A percentile compares a stretch with the other conserved stretches of the same genome.
phyloP scores from a whole-genome alignment of 2,113 vertebrate genomes.

The Dicentrarchus labrax region DNA sequence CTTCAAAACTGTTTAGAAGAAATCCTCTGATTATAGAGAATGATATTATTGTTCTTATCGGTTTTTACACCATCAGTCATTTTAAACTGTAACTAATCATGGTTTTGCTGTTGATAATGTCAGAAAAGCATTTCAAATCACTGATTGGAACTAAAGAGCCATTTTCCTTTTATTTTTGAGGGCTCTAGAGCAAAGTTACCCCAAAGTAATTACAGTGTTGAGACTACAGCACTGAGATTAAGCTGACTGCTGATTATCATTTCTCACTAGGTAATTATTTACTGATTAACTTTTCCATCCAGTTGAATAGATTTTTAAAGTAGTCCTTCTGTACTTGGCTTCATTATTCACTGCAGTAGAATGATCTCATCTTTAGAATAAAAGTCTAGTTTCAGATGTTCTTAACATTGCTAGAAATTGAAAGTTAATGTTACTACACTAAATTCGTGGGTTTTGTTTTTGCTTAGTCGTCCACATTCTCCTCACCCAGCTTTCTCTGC shows the following conservation, averaged over 20 bases:
- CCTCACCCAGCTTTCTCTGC: background rate
- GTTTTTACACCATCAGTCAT: background rate
- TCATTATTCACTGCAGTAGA: background rate
- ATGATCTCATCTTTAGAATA: background rate
- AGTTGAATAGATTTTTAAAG: conserved; percentile 28
- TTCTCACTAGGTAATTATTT: conserved; percentile 50
- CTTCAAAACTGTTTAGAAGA: background rate
- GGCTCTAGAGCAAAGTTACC: conserved; percentile 46
- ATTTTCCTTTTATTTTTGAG: conserved; percentile 36
- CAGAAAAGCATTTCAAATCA: conserved; percentile 1
- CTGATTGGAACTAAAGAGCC: conserved; percentile 8
- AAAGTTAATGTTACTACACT: background rate
- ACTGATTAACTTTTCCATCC: conserved; percentile 45
- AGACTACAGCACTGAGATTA: conserved; percentile 15
- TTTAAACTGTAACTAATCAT: background rate
- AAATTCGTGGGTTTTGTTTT: background rate
- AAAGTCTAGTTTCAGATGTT: background rate
- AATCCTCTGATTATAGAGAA: background rate
- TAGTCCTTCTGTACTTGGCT: background rate
- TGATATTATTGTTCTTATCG: background rate
- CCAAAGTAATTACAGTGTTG: conserved; percentile 53
- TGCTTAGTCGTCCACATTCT: background rate
- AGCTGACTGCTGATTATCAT: conserved; percentile 48
- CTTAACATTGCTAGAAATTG: background rate
- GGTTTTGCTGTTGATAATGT: background rate